phyloP scores from a whole-genome alignment of 1,140 invertebrate species.

The Tetramorium simillimum region DNA sequence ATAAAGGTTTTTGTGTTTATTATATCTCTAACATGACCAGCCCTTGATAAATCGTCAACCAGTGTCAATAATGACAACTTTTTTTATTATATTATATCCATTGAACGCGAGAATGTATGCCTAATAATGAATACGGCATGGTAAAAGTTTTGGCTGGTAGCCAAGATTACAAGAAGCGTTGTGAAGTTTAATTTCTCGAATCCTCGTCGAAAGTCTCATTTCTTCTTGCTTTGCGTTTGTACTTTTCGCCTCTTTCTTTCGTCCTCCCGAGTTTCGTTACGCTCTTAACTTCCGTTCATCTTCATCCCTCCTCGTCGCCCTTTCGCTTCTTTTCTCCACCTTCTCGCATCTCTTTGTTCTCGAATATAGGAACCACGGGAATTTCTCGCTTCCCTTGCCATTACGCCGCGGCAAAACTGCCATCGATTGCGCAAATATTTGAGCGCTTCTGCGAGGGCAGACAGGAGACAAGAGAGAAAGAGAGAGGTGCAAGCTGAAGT shows the following conservation, averaged over 20 bases:
- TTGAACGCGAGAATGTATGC: conserved; percentile 30
- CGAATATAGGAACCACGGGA: conserved; percentile 25
- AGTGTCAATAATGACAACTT: conserved; percentile 1
- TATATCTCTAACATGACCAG: not conserved
- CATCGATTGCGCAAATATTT: conserved; percentile 73
- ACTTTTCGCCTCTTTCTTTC: conserved; percentile 40
- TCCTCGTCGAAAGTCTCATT: conserved; percentile 69
- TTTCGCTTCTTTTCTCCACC: conserved; percentile 44
- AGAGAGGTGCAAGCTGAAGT: conserved; percentile 31
- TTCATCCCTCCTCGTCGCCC: conserved; percentile 60
- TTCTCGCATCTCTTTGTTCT: conserved; percentile 33
- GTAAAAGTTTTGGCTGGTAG: conserved; percentile 76
- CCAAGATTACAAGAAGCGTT: conserved; percentile 80
- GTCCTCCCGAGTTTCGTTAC: conserved; percentile 43
- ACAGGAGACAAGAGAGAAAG: conserved; percentile 5
- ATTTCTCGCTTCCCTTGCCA: conserved; percentile 52
- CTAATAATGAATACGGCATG: conserved; percentile 64
- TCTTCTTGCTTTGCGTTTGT: conserved; percentile 51
- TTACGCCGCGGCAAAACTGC: conserved; percentile 61
- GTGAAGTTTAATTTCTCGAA: conserved; percentile 82
- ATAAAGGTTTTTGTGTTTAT: not conserved
- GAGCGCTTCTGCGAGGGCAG: conserved; percentile 52
- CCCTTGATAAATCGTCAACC: conserved; percentile 4
- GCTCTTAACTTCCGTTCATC: conserved; percentile 49
- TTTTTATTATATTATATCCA: not conserved